These are phyloP conservation scores for Muraenolepis orangiensis DNA, from an alignment of 2,797 vertebrate genomes.

Conservation along the genomic window DNA sequence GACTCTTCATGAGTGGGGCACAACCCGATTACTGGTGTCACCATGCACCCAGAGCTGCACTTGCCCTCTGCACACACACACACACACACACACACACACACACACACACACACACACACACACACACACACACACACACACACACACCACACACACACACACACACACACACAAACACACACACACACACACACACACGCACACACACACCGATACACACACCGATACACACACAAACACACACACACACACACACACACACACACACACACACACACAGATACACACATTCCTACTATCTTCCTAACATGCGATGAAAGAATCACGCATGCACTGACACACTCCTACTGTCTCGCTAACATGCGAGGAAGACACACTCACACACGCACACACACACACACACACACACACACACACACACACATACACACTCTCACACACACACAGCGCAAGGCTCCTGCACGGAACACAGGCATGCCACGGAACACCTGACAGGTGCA, in stretches of 20 bases:
- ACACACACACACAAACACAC: no score
- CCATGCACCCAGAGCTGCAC: no score
- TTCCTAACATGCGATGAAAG: neutral
- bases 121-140: no score
- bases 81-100: neutral
- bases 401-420: neutral
- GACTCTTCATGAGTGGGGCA: constrained; percentile 34
- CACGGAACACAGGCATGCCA: constrained; percentile 72
- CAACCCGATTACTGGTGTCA: constrained; percentile 59
- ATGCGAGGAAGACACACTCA: neutral
- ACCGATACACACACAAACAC: no score
- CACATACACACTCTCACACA: constrained; percentile 42
- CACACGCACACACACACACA: constrained; percentile 23
- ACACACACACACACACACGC: constrained; percentile 14
- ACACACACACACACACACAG: no score
- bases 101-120: no score
- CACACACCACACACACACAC: no score
- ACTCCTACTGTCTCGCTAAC: constrained; percentile 20
- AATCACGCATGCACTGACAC: neutral
- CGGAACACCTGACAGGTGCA: constrained; percentile 78
- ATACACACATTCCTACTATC: constrained; percentile 24
- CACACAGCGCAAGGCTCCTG: constrained; percentile 45
- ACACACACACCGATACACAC: no score
- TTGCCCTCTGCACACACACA: neutral
- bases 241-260: no score